phyloP scores from a whole-genome alignment of 2,888 invertebrate species.

The Scelioninae gen. 2 region DNA sequence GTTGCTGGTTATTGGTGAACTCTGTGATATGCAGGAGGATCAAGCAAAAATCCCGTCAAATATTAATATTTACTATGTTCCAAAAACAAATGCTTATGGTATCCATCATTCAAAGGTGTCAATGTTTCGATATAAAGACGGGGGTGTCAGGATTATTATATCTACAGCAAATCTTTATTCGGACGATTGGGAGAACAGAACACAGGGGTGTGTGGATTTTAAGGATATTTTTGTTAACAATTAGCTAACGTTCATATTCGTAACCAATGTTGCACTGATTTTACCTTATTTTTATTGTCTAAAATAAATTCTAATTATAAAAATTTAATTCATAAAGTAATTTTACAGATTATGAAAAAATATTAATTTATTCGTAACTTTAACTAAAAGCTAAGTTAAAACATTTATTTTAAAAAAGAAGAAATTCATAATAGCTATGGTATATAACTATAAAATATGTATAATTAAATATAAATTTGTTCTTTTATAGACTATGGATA shows the following conservation, averaged over 20 bases:
- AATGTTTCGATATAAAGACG: constrained; percentile 87
- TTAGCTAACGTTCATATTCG: too few relatives aligned
- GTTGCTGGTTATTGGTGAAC: constrained; percentile 65
- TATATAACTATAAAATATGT: not conserved
- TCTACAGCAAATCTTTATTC: constrained; percentile 94
- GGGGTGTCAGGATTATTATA: constrained; percentile 88
- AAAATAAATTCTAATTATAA: too few relatives aligned
- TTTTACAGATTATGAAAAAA: too few relatives aligned
- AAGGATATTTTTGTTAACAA: too few relatives aligned
- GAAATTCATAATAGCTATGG: too few relatives aligned
- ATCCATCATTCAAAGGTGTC: constrained; percentile 84
- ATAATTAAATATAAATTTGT: not conserved
- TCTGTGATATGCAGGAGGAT: constrained; percentile 60
- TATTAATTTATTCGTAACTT: too few relatives aligned
- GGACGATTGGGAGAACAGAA: constrained; percentile 95
- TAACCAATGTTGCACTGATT: too few relatives aligned
- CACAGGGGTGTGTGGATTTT: constrained; percentile 83
- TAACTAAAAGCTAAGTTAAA: too few relatives aligned
- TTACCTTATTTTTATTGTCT: too few relatives aligned
- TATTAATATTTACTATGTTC: constrained; percentile 64
- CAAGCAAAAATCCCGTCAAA: constrained; percentile 62
- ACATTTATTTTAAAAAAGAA: too few relatives aligned
- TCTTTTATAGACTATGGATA: constrained; percentile 86
- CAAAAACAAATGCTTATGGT: constrained; percentile 66
- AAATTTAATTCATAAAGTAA: not conserved